Percentiles rank a stretch among this genome's conserved stretches.
Conservation (phyloP, 1,140 invertebrate genomes). For the Steinernema khuongi region DNA sequence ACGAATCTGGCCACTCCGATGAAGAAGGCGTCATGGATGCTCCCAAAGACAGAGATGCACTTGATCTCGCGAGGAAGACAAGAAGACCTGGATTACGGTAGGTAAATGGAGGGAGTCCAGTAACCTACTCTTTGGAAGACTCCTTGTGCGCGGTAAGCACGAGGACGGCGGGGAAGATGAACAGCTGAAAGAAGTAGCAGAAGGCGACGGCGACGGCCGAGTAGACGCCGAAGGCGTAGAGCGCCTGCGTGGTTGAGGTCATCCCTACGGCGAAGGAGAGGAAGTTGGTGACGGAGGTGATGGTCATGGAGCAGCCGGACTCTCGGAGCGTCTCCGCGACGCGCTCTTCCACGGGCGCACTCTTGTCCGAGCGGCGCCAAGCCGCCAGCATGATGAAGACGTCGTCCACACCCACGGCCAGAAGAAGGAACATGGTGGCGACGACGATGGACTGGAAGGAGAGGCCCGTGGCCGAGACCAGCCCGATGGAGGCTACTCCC, state of each 20-base stretch:
- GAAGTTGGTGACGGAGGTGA: conserved; percentile 89
- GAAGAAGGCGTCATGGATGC: conserved; percentile 18
- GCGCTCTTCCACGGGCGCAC: conserved; percentile 73
- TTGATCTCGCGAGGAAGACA: conserved; percentile 32
- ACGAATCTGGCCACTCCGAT: conserved; percentile 19
- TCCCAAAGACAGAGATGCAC: conserved; percentile 15
- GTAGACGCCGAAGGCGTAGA: conserved; percentile 69
- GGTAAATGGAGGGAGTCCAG: background rate
- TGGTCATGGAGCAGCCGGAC: conserved; percentile 89
- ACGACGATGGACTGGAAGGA: conserved; percentile 39
- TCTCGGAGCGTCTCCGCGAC: conserved; percentile 80
- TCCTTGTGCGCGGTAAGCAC: conserved; percentile 82
- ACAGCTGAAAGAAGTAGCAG: conserved; percentile 86
- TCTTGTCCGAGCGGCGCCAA: conserved; percentile 75
- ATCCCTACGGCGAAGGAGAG: conserved; percentile 91
- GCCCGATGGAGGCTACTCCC: conserved; percentile 30
- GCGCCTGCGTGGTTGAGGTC: conserved; percentile 78
- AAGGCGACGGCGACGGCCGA: conserved; percentile 82
- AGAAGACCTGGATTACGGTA: conserved; percentile 13
- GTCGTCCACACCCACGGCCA: conserved; percentile 39
- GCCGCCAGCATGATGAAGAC: conserved; percentile 70
- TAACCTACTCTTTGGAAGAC: conserved; percentile 21
- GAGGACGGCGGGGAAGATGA: conserved; percentile 77
- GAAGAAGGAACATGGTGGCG: conserved; percentile 42
- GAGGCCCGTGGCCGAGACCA: conserved; percentile 35